phyloP scores from a whole-genome alignment of 2,888 invertebrate species.

The Lysandra coridon region DNA sequence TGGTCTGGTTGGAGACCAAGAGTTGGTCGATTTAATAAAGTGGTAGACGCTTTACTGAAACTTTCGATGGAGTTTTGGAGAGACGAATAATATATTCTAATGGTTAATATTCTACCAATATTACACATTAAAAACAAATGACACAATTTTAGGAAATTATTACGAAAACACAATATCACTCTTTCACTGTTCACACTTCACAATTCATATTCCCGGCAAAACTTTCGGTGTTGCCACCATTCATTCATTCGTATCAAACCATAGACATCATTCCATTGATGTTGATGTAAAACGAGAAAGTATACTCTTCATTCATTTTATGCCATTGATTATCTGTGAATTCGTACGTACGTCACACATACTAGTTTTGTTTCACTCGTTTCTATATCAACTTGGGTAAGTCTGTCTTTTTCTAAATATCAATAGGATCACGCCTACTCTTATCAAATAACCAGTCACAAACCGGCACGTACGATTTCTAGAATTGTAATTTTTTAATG shows the following conservation, averaged over 20 bases:
- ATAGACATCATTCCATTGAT: not conserved
- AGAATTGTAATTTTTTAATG: slow-evolving; percentile 56
- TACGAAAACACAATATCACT: too few relatives aligned
- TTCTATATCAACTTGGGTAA: slow-evolving; percentile 32
- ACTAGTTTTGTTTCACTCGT: slow-evolving; percentile 7
- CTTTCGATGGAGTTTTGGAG: too few relatives aligned
- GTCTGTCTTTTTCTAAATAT: slow-evolving; percentile 45
- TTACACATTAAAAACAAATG: too few relatives aligned
- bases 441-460: slow-evolving; percentile 56
- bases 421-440: slow-evolving; percentile 49
- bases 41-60: too few relatives aligned
- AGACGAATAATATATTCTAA: too few relatives aligned
- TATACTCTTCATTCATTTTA: not conserved
- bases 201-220: too few relatives aligned
- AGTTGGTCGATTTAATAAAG: too few relatives aligned
- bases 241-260: not conserved
- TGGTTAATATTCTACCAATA: too few relatives aligned
- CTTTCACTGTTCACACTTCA: too few relatives aligned
- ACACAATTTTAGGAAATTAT: too few relatives aligned
- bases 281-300: not conserved
- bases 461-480: slow-evolving; percentile 64
- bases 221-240: not conserved
- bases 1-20: too few relatives aligned
- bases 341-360: not conserved
- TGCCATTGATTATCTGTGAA: not conserved